These are phyloP conservation scores for Leptopilina syphax DNA, from an alignment of 2,888 invertebrate species.

Conservation along the genomic window DNA sequence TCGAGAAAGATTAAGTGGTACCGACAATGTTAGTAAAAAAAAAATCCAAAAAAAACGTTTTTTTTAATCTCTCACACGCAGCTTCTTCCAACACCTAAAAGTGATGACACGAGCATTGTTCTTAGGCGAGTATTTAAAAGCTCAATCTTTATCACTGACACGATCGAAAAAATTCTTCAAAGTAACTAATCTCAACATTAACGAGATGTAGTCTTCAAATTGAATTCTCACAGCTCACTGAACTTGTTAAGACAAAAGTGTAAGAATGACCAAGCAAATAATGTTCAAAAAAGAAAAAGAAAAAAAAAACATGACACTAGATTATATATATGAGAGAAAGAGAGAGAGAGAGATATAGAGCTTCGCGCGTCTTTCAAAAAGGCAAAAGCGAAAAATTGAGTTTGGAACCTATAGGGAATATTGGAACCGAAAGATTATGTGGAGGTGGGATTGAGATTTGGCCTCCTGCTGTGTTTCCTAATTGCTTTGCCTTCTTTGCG, in stretches of 20 bases:
- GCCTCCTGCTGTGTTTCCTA: conserved; percentile 75
- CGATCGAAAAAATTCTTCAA: conserved; percentile 36
- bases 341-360: conserved; percentile 44
- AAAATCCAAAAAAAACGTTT: background rate
- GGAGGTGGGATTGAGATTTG: conserved; percentile 69
- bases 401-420: conserved; percentile 43
- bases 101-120: conserved; percentile 32
- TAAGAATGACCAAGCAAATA: conserved; percentile 46
- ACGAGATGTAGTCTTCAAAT: conserved; percentile 31
- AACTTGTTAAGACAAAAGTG: conserved; percentile 48
- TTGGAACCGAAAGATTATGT: conserved; percentile 52
- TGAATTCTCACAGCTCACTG: conserved; percentile 31
- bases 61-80: background rate
- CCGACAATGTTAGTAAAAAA: background rate
- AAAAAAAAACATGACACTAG: too few relatives aligned
- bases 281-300: background rate
- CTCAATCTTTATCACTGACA: conserved; percentile 7
- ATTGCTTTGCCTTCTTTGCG: conserved; percentile 72
- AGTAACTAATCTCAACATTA: conserved; percentile 43
- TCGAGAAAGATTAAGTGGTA: conserved; percentile 5
- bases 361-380: background rate
- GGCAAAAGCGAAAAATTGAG: conserved; percentile 49
- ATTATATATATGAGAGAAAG: too few relatives aligned
- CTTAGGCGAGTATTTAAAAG: conserved; percentile 28
- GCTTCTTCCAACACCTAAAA: conserved; percentile 6